phyloP scores from a whole-genome alignment of 2,888 invertebrate genomes.

The Macrostomum cliftonense region DNA sequence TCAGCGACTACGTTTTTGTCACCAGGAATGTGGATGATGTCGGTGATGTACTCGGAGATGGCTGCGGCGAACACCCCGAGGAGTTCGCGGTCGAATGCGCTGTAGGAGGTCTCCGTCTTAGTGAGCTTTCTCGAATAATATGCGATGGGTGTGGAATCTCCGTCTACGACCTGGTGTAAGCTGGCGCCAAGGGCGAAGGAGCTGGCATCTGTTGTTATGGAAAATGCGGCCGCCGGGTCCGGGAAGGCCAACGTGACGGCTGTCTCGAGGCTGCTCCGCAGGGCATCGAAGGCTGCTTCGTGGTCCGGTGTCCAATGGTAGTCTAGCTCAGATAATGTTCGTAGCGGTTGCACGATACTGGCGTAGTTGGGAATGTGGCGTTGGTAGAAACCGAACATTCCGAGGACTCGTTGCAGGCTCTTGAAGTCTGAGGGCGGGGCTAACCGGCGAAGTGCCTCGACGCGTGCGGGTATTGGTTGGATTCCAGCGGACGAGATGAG shows the following conservation, averaged over 20 bases:
- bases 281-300: no score
- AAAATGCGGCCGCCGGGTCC: no score
- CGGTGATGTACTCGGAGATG: constrained; percentile 2
- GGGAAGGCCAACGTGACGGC: no score
- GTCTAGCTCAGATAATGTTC: no score
- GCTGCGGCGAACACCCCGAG: neutral
- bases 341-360: no score
- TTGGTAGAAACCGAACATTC: constrained; percentile 13
- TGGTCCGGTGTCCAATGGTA: no score
- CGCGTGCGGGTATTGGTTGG: neutral
- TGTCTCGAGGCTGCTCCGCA: no score
- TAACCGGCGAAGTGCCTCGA: constrained; percentile 10
- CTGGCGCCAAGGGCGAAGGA: neutral
- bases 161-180: neutral
- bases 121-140: neutral
- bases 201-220: neutral
- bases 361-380: neutral
- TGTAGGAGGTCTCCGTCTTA: neutral
- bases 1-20: constrained; percentile 5
- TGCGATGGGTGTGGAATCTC: neutral
- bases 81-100: constrained; percentile 1
- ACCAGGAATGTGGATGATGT: neutral
- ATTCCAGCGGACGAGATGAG: neutral
- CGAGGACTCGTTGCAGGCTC: constrained; percentile 11
- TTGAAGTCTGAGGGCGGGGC: constrained; percentile 1